phyloP scores from a whole-genome alignment of 2,797 vertebrate genomes.

The Onychomys leucogaster region DNA sequence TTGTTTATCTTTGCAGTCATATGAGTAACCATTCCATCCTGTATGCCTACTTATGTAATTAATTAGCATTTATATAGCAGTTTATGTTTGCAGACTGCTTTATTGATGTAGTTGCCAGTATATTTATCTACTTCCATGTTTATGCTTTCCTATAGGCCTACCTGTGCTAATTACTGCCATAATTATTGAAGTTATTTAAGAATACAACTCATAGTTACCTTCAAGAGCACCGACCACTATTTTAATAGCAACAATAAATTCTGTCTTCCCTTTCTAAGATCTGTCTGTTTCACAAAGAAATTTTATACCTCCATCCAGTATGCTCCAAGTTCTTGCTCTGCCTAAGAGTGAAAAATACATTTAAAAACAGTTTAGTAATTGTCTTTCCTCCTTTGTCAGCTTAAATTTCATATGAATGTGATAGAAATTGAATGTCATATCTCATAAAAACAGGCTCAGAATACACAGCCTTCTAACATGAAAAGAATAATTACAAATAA shows the following conservation, averaged over 20 bases:
- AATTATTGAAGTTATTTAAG: conserved; percentile 79
- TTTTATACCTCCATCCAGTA: conserved; percentile 23
- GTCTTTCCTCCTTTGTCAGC: conserved; percentile 73
- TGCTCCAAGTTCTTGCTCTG: conserved; percentile 52
- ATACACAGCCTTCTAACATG: conserved; percentile 30
- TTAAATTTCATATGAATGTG: conserved; percentile 72
- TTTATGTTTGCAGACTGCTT: conserved; percentile 77
- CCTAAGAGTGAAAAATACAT: conserved; percentile 66
- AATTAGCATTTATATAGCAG: conserved; percentile 78
- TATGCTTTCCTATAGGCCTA: conserved; percentile 69
- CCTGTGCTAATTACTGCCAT: conserved; percentile 79
- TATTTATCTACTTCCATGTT: conserved; percentile 76
- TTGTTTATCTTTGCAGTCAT: conserved; percentile 26
- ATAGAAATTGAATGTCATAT: conserved; percentile 65
- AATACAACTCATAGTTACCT: conserved; percentile 74
- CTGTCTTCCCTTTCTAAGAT: conserved; percentile 3
- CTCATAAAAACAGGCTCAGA: conserved; percentile 55
- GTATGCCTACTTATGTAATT: conserved; percentile 77
- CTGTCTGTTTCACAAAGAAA: conserved; percentile 58
- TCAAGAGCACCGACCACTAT: conserved; percentile 60
- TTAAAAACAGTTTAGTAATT: conserved; percentile 72
- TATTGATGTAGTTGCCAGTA: conserved; percentile 75
- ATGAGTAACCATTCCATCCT: conserved; percentile 66
- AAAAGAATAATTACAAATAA: conserved; percentile 67
- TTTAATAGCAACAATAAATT: conserved; percentile 77